These are phyloP conservation scores for Falco columbarius DNA, from an alignment of 2,797 vertebrate species.

Conservation along the genomic window DNA sequence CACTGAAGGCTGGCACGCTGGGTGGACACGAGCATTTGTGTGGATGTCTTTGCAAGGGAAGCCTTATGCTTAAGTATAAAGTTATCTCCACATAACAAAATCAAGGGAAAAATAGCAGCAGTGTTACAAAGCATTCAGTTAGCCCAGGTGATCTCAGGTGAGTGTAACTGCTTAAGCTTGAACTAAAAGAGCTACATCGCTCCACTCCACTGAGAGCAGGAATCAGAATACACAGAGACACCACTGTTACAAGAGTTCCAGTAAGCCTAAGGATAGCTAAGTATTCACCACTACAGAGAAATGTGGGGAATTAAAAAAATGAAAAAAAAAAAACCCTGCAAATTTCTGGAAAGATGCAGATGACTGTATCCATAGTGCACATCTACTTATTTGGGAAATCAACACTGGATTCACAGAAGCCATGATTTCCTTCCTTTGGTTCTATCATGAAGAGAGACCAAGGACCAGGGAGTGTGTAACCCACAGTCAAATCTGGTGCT, in stretches of 20 bases:
- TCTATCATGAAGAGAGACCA: not conserved
- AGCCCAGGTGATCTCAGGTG: not conserved
- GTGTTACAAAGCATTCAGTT: not conserved
- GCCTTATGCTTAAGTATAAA: not conserved
- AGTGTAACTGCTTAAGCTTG: not conserved
- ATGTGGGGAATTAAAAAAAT: not conserved
- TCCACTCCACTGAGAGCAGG: not conserved
- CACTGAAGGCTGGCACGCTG: not conserved
- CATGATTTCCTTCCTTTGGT: not conserved
- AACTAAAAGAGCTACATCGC: not conserved
- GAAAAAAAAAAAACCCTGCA: not conserved
- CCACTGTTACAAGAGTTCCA: not conserved
- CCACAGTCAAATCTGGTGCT: not conserved
- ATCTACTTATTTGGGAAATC: not conserved
- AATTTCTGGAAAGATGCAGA: not conserved
- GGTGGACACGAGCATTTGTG: not conserved
- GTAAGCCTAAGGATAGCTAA: not conserved
- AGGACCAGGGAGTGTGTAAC: not conserved
- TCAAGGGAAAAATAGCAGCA: not conserved
- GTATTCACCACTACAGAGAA: not conserved
- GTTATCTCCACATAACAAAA: not conserved
- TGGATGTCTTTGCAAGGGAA: not conserved
- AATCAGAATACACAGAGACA: not conserved
- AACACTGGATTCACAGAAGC: not conserved
- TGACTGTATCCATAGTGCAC: not conserved